phyloP scores from a whole-genome alignment of 35 echinoderm and acorn worm species.

The Holothuria glaberrima region DNA sequence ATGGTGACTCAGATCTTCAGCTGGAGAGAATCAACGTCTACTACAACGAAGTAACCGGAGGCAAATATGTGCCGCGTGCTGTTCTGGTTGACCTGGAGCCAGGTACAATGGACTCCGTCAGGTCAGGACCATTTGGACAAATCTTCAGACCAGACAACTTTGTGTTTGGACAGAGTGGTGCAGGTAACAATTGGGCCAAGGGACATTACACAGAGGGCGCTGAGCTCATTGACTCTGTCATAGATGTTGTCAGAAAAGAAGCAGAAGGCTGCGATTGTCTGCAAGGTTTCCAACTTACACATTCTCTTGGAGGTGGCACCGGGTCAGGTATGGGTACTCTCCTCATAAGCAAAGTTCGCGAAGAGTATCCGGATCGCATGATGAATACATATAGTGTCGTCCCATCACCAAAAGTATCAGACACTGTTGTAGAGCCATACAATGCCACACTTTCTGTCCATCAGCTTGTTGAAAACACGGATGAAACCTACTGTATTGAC shows the following conservation, averaged over 20 bases:
- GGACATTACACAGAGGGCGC: constrained; percentile 94
- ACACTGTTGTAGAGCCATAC: constrained; percentile 98
- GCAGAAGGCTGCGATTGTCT: constrained; percentile 58
- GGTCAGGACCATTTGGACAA: constrained; percentile 88
- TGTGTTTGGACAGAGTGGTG: constrained; percentile 95
- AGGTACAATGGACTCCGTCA: constrained; percentile 95
- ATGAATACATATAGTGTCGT: constrained; percentile 99
- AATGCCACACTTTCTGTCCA: constrained; percentile 93
- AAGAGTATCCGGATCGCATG: constrained; percentile 97
- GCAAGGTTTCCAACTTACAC: constrained; percentile 94
- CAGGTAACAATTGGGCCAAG: constrained; percentile 95
- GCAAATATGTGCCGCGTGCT: constrained; percentile 64
- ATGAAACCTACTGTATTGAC: constrained; percentile 99
- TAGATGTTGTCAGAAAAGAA: constrained; percentile 70
- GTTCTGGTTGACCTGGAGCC: constrained; percentile 91
- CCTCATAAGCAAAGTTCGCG: constrained; percentile 95
- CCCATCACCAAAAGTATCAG: constrained; percentile 96
- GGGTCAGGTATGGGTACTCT: constrained; percentile 90
- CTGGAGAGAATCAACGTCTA: constrained; percentile 69
- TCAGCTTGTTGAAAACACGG: constrained; percentile 96
- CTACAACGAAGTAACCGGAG: constrained; percentile 68
- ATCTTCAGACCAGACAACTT: constrained; percentile 97
- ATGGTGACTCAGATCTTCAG: constrained; percentile 69
- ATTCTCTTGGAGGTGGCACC: constrained; percentile 88
- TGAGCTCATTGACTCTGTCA: constrained; percentile 79